phyloP scores from a whole-genome alignment of 1,140 invertebrate species.

The Drosophila pandora region DNA sequence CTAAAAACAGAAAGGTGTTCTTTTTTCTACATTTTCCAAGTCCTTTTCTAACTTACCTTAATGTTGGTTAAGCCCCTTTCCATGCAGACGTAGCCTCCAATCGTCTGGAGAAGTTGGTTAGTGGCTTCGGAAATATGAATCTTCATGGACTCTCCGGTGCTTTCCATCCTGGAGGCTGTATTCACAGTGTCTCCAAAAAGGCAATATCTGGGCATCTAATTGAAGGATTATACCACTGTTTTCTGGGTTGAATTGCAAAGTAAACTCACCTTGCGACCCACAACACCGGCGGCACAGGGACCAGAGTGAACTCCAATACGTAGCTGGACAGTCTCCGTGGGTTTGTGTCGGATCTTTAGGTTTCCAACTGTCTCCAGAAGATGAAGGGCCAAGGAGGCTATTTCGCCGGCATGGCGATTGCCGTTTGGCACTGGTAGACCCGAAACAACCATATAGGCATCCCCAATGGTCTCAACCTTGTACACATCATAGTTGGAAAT shows the following conservation, averaged over 20 bases:
- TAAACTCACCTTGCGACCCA: slow-evolving; percentile 88
- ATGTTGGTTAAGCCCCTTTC: slow-evolving; percentile 88
- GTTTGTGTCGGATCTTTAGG: slow-evolving; percentile 92
- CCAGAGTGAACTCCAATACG: slow-evolving; percentile 94
- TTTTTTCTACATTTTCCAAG: not conserved
- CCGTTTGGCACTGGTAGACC: slow-evolving; percentile 91
- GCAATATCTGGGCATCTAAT: slow-evolving; percentile 93
- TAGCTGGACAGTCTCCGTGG: slow-evolving; percentile 91
- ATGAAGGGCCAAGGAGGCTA: slow-evolving; percentile 95
- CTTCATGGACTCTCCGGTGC: slow-evolving; percentile 92
- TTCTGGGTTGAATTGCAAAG: too few species aligned
- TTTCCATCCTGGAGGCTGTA: slow-evolving; percentile 95
- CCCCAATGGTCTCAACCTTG: slow-evolving; percentile 98
- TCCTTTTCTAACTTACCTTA: slow-evolving; percentile 86
- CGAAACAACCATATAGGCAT: slow-evolving; percentile 97
- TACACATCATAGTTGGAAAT: slow-evolving; percentile 96
- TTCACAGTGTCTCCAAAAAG: slow-evolving; percentile 97
- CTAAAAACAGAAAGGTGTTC: slow-evolving; percentile 82
- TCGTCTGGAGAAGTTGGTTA: slow-evolving; percentile 86
- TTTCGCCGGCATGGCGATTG: slow-evolving; percentile 89
- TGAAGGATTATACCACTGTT: not conserved
- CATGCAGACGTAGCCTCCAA: slow-evolving; percentile 86
- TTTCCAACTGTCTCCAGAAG: slow-evolving; percentile 92
- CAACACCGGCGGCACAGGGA: slow-evolving; percentile 92
- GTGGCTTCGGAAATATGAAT: slow-evolving; percentile 97